phyloP scores from a whole-genome alignment of 2,888 invertebrate species.

The Tenthredo distinguenda region DNA sequence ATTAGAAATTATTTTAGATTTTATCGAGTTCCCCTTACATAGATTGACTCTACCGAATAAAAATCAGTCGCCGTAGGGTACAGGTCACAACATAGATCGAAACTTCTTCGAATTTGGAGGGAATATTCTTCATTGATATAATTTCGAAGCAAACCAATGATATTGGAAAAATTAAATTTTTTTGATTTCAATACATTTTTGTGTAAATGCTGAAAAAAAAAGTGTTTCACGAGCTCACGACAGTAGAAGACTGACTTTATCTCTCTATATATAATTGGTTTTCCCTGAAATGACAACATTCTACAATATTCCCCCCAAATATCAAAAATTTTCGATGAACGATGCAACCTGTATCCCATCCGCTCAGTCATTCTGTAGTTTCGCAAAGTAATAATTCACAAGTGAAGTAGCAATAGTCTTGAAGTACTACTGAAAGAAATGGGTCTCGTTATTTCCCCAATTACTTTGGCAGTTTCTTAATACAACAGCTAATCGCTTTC shows the following conservation, averaged over 20 bases:
- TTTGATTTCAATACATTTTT: background rate
- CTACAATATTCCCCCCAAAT: background rate
- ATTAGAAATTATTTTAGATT: too few species aligned
- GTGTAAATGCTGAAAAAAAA: background rate
- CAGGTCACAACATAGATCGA: too few species aligned
- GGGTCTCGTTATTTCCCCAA: background rate
- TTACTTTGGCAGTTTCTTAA: background rate
- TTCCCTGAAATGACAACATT: background rate
- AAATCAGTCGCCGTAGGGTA: too few species aligned
- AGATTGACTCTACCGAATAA: background rate
- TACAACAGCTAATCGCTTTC: background rate
- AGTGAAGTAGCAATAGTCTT: background rate
- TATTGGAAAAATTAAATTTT: background rate
- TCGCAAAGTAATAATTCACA: background rate
- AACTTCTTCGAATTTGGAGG: background rate
- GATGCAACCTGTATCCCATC: background rate
- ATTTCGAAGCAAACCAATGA: background rate
- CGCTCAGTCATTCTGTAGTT: background rate
- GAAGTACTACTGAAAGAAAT: background rate
- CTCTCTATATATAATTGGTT: background rate
- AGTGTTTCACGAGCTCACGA: background rate
- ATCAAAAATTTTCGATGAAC: background rate
- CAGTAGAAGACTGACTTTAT: background rate
- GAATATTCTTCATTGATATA: background rate
- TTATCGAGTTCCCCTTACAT: too few species aligned